Evolutionary conservation across 2,113 vertebrate species (phyloP).

Genomic region (Syngnathus floridae): DNA sequence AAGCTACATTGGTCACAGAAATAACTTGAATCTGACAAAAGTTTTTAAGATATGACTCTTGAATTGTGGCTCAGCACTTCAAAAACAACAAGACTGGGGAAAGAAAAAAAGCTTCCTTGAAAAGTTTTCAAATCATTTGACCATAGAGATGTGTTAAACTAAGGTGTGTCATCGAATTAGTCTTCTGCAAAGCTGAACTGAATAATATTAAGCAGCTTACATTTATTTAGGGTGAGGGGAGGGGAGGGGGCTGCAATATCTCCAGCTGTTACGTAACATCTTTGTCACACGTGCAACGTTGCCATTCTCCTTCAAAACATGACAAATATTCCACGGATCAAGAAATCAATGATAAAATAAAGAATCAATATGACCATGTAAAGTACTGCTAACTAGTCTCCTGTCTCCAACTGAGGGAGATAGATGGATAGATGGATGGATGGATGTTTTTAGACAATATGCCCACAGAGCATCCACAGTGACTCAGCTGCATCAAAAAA

Average conservation of each 20-base stretch:
- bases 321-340: background rate
- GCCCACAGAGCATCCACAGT: conserved; percentile 6
- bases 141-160: background rate
- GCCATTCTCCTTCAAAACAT: background rate
- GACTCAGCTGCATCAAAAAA: conserved; percentile 30
- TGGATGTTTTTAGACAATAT: background rate
- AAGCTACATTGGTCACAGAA: background rate
- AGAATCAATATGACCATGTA: too few relatives aligned
- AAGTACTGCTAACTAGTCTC: too few relatives aligned
- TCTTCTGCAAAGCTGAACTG: background rate
- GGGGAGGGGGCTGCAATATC: background rate
- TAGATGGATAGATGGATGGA: too few relatives aligned
- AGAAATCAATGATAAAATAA: background rate
- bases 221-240: background rate
- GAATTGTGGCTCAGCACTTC: too few relatives aligned
- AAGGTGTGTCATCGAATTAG: background rate
- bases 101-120: too few relatives aligned
- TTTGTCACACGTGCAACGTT: background rate
- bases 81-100: background rate
- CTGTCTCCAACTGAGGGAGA: too few relatives aligned
- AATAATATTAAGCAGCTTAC: conserved; percentile 6
- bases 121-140: too few relatives aligned
- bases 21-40: background rate
- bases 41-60: background rate
- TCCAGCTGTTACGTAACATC: background rate